Percentiles rank a stretch among this genome's conserved stretches.
phyloP scores from a whole-genome alignment of 1,140 invertebrate genomes.

The Drosophila chauvacae region DNA sequence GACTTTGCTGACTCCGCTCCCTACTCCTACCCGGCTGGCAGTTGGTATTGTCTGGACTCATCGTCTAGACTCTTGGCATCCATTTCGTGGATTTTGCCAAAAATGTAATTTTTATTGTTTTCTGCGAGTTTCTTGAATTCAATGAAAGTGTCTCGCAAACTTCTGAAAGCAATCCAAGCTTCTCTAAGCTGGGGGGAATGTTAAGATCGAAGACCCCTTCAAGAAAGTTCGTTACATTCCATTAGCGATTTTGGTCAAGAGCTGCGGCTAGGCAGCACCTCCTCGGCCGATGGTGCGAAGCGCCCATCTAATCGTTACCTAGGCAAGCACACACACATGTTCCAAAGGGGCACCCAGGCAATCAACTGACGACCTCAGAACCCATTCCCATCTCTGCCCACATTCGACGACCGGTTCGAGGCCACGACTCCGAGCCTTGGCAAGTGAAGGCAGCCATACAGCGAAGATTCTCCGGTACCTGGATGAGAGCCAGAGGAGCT shows the following conservation, averaged over 20 bases:
- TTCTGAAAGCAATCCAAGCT: background rate
- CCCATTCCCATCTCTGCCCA: conserved; percentile 40
- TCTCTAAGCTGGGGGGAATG: background rate
- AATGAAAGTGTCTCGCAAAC: conserved; percentile 23
- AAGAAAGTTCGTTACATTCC: conserved; percentile 47
- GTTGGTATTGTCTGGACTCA: conserved; percentile 64
- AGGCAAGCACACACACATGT: conserved; percentile 48
- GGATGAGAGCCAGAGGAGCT: conserved; percentile 21
- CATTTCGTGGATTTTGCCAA: conserved; percentile 62
- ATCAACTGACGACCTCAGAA: conserved; percentile 53
- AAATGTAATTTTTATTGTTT: conserved; percentile 72
- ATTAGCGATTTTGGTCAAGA: conserved; percentile 25
- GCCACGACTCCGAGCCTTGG: conserved; percentile 10
- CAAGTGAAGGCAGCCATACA: conserved; percentile 24
- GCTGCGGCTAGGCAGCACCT: conserved; percentile 34
- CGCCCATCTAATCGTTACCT: conserved; percentile 61
- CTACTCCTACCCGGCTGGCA: conserved; percentile 13
- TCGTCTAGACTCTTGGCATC: conserved; percentile 75
- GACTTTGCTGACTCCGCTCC: conserved; percentile 22
- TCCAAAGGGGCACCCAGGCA: conserved; percentile 31
- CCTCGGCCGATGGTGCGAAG: conserved; percentile 14
- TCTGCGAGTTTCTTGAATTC: conserved; percentile 44
- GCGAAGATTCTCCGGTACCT: background rate
- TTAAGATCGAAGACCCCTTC: background rate
- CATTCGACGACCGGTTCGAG: conserved; percentile 29